These are phyloP conservation scores for Rhinatrema bivittatum DNA, from an alignment of 2,797 vertebrate species.

Conservation along the genomic window DNA sequence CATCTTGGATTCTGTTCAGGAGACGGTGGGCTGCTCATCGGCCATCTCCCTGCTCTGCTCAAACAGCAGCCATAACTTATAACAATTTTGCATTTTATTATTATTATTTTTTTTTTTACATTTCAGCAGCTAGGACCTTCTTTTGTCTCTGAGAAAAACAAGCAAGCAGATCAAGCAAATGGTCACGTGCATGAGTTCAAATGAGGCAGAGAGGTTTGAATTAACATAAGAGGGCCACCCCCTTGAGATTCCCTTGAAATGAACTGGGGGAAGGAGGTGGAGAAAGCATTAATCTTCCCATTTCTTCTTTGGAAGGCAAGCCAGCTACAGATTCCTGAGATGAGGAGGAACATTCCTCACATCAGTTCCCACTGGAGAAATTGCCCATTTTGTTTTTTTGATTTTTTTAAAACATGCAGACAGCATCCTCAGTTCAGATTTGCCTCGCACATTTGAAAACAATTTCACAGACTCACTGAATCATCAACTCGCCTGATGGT, in stretches of 20 bases:
- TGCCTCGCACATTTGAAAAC: background rate
- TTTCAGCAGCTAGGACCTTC: background rate
- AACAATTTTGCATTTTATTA: too few species aligned
- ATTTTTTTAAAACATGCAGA: conserved; percentile 1
- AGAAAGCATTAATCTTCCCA: too few species aligned
- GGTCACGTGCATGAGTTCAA: too few species aligned
- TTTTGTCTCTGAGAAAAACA: too few species aligned
- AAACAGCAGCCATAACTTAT: background rate
- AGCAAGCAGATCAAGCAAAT: too few species aligned
- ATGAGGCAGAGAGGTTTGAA: background rate
- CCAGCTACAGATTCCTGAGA: conserved; percentile 5
- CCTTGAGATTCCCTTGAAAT: too few species aligned
- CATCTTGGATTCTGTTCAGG: background rate
- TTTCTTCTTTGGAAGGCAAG: conserved; percentile 2
- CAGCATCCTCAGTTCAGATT: background rate
- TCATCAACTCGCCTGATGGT: too few species aligned
- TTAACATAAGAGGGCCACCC: too few species aligned
- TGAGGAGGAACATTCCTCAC: background rate
- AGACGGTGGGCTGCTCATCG: background rate
- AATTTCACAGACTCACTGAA: conserved; percentile 7
- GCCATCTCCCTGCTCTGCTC: too few species aligned
- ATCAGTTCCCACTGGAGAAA: background rate
- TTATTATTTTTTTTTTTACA: too few species aligned
- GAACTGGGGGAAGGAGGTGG: too few species aligned
- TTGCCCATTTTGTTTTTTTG: background rate